Base-by-base conservation (phyloP, 2,113 vertebrate species). In the Butorides virescens region DNA sequence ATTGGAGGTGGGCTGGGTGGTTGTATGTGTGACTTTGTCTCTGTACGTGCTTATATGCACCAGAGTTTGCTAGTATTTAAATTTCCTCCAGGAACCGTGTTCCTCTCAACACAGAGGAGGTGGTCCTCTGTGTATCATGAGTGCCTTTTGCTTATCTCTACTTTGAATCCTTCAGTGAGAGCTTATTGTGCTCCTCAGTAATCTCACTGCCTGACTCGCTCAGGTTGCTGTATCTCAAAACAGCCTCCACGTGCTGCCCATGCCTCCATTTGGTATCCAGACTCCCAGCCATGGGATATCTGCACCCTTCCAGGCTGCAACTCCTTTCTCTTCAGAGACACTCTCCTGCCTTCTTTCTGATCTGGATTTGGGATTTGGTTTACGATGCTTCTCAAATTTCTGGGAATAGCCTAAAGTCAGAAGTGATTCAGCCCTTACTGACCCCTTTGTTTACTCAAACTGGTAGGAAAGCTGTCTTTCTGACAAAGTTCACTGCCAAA, bases 71-170 rank as follows among this genome's bases (percentile, higher is more conserved):
- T 34, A 67, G 26, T 18, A 36, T 47, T 65, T 52, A 11, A 15
- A 44, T 50, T 75, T 75, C 22, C 16, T 39, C 19, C 46, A 67
- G 25, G 11, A 59, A 49, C 4, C 0, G 0, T 67, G 21, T 86
- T 91, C 86, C 36, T 59, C 55, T 39, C 29, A 66, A 78, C n/a
- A 79, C 11, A 44, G 19, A 44, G 17, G 15, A 75, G 15, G 5
- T 53, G 47, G 72, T 83, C 63, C 21, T 81, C 30, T 49, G 6
- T 44, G 16, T 74, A 23, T 9, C 0, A 0, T 11, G 23, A 78
- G 7, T 52, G 36, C 10, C 3, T 70, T 70, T 87, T 74, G 30
- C 52, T 79, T 7, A 2, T 70, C 10, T 76, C 29, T n/a, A 27
- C 22, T 71, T 72, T 19, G 13, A 75, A 63, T 30, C 27, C 7